Percentiles rank a stretch among this genome's conserved stretches.
Evolutionary conservation across 2,113 vertebrate genomes (phyloP).

Genomic region (Petromus typicus): DNA sequence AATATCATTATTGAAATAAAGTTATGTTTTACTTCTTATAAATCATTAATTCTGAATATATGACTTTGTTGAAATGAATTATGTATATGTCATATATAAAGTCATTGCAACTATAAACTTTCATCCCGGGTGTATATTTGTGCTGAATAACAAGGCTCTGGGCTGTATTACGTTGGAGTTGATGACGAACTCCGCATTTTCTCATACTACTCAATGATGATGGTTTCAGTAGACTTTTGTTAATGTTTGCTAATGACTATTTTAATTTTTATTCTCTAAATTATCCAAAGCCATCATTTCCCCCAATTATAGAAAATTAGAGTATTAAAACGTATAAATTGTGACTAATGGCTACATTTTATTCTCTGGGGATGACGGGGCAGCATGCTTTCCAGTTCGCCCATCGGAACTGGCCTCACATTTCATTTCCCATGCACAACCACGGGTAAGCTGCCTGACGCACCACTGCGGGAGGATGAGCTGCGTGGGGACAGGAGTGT

Average conservation of each 20-base stretch:
- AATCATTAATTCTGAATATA: slow-evolving; percentile 72
- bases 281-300: slow-evolving; percentile 46
- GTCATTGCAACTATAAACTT: slow-evolving; percentile 24
- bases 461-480: background rate
- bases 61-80: slow-evolving; percentile 49
- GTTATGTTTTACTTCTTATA: slow-evolving; percentile 50
- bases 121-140: background rate
- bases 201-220: slow-evolving; percentile 46
- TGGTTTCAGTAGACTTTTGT: slow-evolving; percentile 56
- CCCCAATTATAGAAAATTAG: slow-evolving; percentile 52
- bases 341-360: slow-evolving; percentile 59
- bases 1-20: slow-evolving; percentile 62
- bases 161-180: background rate
- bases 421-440: background rate
- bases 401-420: background rate
- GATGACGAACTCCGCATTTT: background rate
- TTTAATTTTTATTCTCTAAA: slow-evolving; percentile 66
- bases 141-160: slow-evolving; percentile 16
- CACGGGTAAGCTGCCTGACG: background rate
- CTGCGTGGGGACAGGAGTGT: slow-evolving; percentile 15
- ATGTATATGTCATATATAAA: slow-evolving; percentile 34
- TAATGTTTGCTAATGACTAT: slow-evolving; percentile 28
- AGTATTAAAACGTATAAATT: slow-evolving; percentile 71
- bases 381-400: background rate
- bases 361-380: slow-evolving; percentile 42